These are phyloP conservation scores for Tenthredo livida DNA, from an alignment of 2,888 invertebrate genomes.

Conservation along the genomic window DNA sequence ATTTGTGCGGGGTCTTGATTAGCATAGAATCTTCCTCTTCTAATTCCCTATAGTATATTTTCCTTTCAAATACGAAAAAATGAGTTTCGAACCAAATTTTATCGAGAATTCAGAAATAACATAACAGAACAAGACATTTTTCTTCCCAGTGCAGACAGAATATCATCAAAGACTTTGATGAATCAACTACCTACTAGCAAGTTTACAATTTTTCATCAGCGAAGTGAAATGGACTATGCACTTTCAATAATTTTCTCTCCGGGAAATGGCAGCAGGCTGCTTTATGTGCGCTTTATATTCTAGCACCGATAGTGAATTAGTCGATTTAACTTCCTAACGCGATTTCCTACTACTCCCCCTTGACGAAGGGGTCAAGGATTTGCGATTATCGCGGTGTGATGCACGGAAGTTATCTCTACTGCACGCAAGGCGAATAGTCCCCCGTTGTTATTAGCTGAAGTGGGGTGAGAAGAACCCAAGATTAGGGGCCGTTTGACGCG, in stretches of 20 bases:
- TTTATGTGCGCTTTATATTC: not conserved
- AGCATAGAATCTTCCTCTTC: no score
- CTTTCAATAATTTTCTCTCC: not conserved
- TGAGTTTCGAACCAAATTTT: no score
- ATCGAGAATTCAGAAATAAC: no score
- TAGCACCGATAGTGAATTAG: not conserved
- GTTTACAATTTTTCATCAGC: not conserved
- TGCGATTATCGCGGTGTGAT: conserved; percentile 23
- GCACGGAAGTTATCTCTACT: conserved; percentile 13
- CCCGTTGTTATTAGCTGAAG: conserved; percentile 16
- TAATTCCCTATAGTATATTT: no score
- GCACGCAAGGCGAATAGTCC: not conserved
- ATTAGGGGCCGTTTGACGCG: conserved; percentile 34
- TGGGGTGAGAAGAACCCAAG: conserved; percentile 16
- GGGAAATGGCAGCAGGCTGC: not conserved
- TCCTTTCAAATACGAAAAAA: no score
- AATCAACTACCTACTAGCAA: no score
- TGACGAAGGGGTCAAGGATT: conserved; percentile 15
- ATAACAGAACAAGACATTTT: no score
- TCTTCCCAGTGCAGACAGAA: no score
- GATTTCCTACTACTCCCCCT: not conserved
- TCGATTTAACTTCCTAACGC: conserved; percentile 18
- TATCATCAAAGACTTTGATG: no score
- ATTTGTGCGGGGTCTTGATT: no score
- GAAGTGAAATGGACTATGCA: not conserved